Conservation (phyloP, 2,113 vertebrate genomes). For the Arizona elegans region DNA sequence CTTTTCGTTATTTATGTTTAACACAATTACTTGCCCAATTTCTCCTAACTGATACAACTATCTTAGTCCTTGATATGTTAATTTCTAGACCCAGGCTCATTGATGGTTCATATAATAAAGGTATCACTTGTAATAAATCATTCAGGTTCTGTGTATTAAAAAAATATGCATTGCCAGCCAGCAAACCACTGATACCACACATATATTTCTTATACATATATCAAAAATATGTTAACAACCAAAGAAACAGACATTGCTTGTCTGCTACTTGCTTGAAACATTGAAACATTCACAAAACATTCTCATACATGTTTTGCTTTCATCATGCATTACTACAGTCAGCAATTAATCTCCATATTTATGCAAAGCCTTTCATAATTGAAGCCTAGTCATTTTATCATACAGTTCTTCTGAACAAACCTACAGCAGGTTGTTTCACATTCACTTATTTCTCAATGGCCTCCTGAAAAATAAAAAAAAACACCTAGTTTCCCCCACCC, state of each 20-base stretch:
- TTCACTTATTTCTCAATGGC: background rate
- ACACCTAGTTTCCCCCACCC: background rate
- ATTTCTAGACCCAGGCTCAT: background rate
- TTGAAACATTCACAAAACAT: background rate
- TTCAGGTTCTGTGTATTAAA: background rate
- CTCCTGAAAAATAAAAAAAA: background rate
- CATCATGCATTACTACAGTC: background rate
- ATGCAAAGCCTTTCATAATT: background rate
- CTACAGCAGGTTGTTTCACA: background rate
- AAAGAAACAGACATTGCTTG: background rate
- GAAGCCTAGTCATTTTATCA: background rate
- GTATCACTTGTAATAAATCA: background rate
- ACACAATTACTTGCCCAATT: background rate
- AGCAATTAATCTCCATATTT: background rate
- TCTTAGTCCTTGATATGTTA: background rate
- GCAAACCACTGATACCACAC: background rate
- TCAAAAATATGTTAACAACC: background rate
- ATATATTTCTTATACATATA: background rate
- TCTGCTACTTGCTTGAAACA: background rate
- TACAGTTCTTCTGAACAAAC: background rate
- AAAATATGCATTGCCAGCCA: background rate
- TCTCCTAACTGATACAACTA: background rate
- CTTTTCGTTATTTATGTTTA: background rate
- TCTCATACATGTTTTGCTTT: background rate
- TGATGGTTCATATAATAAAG: background rate